Evolutionary conservation across 2,113 vertebrate species (phyloP), one percentile per base, ranked within the genome.

Genomic region (Eudyptes chrysolophus): DNA sequence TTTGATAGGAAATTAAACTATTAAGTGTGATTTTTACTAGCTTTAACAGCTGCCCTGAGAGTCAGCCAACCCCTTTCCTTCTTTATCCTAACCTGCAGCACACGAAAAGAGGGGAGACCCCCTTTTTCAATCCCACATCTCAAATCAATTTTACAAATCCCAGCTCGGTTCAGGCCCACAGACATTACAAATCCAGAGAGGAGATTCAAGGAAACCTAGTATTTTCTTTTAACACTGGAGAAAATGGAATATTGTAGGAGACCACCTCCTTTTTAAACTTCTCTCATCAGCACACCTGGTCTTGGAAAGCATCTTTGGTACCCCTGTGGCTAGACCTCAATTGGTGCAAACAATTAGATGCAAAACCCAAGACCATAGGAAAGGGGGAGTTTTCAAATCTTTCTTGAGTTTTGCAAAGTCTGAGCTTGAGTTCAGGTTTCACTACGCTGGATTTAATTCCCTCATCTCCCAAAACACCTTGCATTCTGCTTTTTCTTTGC

Each of bases 1-100:
- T 98, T 92, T 96, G 95, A 97, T 95, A 98, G 26, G 86, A 98
- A 98, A 98, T 96, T 92, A 84, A 96, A 70, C 38, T 34, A 78
- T 40, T 46, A 54, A 76, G 84, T 17, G 32, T 51, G 61, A 61
- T 52, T 94, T 95, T 82, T 68, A 52, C 77, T 79, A 90, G 48
- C 69, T 86, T 79, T 79, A 87, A 52, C 58, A 87, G 72, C 68
- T 91, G 68, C 32, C 62, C 55, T 86, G 71, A 52, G 89, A 85
- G 34, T 10, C 48, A 76, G 66, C 16, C 78, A 72, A 0, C 6
- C 42, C 32, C 54, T 3, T 57, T 71, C 42, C 49, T 62, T 77
- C 65, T 61, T 52, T 58, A 72, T 58, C 42, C 25, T 62, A 74
- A 89, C 48, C 48, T 72, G 71, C 65, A 78, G 54, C 77, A 87